These are phyloP conservation scores for Ylistrum balloti DNA, from an alignment of 1,140 invertebrate species.

Conservation along the genomic window DNA sequence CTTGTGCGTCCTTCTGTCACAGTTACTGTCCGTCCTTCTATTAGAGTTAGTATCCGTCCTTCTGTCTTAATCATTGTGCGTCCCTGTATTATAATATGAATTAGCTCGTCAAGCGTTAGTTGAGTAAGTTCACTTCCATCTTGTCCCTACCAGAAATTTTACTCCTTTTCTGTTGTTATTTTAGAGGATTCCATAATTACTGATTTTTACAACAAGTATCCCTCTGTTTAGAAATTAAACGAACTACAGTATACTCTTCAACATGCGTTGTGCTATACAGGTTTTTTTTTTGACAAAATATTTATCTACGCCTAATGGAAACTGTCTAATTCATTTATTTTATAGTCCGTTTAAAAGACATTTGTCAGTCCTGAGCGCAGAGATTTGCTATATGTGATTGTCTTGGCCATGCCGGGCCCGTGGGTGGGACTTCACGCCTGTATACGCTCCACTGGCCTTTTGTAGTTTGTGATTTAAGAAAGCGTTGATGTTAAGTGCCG, in stretches of 20 bases:
- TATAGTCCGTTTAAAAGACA: neutral
- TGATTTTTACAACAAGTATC: too few species aligned
- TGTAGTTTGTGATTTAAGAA: neutral
- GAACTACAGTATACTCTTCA: neutral
- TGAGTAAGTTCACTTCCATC: too few species aligned
- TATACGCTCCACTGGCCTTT: neutral
- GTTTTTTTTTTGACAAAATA: neutral
- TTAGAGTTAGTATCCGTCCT: too few species aligned
- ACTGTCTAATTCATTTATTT: neutral
- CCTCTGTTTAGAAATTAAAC: too few species aligned
- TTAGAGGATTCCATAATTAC: too few species aligned
- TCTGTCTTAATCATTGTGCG: too few species aligned
- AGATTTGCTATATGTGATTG: neutral
- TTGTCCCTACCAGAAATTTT: too few species aligned
- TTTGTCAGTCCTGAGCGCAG: neutral
- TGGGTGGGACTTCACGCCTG: neutral
- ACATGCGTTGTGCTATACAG: neutral
- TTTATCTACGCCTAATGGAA: neutral
- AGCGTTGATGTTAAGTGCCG: neutral
- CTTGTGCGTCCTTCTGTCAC: neutral
- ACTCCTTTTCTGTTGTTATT: too few species aligned
- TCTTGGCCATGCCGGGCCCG: neutral
- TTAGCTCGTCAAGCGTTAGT: too few species aligned
- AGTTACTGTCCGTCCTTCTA: too few species aligned
- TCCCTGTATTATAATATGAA: too few species aligned